A percentile compares a stretch with the other conserved stretches of the same genome.
phyloP scores from a whole-genome alignment of 2,797 vertebrate species.

The Scarus forsteni region DNA sequence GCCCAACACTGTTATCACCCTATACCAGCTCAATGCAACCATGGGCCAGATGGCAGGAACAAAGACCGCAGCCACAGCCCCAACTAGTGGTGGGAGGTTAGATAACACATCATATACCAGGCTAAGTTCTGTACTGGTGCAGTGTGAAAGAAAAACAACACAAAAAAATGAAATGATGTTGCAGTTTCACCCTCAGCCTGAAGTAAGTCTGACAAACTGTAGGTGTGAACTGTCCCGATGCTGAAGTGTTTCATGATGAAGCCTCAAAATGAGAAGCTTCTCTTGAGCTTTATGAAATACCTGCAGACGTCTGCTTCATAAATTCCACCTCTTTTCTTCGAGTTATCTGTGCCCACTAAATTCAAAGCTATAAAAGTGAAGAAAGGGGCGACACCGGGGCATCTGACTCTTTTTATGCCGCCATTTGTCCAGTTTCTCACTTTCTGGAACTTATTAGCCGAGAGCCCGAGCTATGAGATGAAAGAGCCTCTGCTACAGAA shows the following conservation, averaged over 20 bases:
- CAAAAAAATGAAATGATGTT: no score
- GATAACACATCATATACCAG: no score
- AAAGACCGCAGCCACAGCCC: no score
- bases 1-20: no score
- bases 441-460: conserved; percentile 60
- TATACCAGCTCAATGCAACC: no score
- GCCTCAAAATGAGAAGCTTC: conserved; percentile 19
- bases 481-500: conserved; percentile 50
- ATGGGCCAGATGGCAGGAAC: no score
- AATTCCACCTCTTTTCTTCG: conserved; percentile 25
- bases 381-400: conserved; percentile 20
- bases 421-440: conserved; percentile 55
- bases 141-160: no score
- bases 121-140: no score
- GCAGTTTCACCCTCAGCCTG: no score
- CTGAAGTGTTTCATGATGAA: neutral
- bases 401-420: conserved; percentile 53
- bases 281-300: conserved; percentile 23
- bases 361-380: conserved; percentile 47
- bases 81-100: no score
- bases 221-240: neutral
- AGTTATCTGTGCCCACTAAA: conserved; percentile 34
- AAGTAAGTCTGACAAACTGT: no score
- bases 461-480: conserved; percentile 41
- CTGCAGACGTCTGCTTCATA: conserved; percentile 27